Conservation (phyloP, 2,113 vertebrate species). For the Oreochromis aureus region DNA sequence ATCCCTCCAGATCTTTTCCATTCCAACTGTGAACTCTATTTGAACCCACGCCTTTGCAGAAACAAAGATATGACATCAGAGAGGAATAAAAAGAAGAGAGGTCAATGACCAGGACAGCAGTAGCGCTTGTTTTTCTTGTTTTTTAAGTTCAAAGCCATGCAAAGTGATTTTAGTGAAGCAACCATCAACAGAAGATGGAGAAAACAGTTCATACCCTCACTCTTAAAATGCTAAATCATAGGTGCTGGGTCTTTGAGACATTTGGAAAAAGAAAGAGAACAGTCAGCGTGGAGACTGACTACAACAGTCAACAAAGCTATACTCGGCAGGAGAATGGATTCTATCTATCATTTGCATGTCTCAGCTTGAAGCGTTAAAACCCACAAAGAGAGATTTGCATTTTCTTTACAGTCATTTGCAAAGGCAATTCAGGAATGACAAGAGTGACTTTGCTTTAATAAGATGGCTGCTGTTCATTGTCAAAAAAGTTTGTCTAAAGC, state of each 20-base stretch:
- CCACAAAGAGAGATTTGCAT: slow-evolving; percentile 61
- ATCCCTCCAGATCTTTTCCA: slow-evolving; percentile 12
- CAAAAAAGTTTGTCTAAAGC: neutral
- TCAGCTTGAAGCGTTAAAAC: slow-evolving; percentile 45
- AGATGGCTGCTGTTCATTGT: neutral
- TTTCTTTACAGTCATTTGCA: slow-evolving; percentile 51
- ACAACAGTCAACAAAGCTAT: slow-evolving; percentile 12
- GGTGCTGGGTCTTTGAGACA: neutral
- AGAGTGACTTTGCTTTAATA: neutral
- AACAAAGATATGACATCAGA: slow-evolving; percentile 18
- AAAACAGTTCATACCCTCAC: neutral
- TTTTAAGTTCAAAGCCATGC: neutral
- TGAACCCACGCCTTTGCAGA: slow-evolving; percentile 37
- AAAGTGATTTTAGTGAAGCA: neutral
- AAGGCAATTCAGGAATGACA: slow-evolving; percentile 51
- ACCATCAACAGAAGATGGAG: neutral
- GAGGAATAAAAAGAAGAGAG: neutral
- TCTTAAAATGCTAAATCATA: neutral
- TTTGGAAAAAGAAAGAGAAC: neutral
- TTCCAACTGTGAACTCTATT: slow-evolving; percentile 17
- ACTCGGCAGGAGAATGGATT: slow-evolving; percentile 20
- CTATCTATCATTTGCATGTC: slow-evolving; percentile 53
- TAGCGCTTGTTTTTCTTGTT: neutral
- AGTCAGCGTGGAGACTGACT: neutral
- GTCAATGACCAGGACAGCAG: neutral